A percentile compares a stretch with the other conserved stretches of the same genome.
Conservation (phyloP, 2,888 invertebrate species). For the Ochropleura leucogaster region DNA sequence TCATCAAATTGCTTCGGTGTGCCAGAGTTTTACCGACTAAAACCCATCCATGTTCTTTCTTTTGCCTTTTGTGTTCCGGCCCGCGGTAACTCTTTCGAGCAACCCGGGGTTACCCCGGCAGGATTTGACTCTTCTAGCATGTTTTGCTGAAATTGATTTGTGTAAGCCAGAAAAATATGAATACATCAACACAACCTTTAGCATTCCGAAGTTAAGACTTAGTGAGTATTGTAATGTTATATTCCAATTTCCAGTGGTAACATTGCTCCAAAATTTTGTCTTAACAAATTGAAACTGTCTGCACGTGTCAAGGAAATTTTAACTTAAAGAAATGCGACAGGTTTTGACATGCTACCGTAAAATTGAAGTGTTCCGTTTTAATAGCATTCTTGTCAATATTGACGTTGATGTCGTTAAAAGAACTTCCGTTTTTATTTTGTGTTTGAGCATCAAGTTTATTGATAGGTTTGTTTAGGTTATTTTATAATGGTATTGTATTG, state of each 20-base stretch:
- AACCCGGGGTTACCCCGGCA: too few species aligned
- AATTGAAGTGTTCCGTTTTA: constrained; percentile 30
- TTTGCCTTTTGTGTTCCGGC: too few species aligned
- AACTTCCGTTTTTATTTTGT: constrained; percentile 13
- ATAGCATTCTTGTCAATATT: constrained; percentile 33
- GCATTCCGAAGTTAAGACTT: background rate
- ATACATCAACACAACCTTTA: background rate
- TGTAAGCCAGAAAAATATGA: background rate
- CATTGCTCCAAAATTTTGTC: constrained; percentile 8
- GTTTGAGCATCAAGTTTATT: constrained; percentile 17
- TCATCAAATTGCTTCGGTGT: too few species aligned
- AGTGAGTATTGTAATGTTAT: constrained; percentile 6
- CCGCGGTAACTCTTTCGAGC: too few species aligned
- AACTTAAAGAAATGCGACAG: constrained; percentile 4
- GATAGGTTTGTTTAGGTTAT: constrained; percentile 18
- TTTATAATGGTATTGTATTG: background rate
- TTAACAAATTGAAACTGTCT: constrained; percentile 17
- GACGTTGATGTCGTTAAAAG: constrained; percentile 34
- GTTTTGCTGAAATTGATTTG: background rate
- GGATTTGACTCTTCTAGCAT: background rate
- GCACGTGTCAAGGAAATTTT: constrained; percentile 27
- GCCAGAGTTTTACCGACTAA: too few species aligned
- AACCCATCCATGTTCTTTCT: too few species aligned
- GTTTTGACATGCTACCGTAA: constrained; percentile 21
- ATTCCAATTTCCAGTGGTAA: background rate